Conservation (phyloP, 2,888 invertebrate species). For the Drosophila bunnanda region DNA sequence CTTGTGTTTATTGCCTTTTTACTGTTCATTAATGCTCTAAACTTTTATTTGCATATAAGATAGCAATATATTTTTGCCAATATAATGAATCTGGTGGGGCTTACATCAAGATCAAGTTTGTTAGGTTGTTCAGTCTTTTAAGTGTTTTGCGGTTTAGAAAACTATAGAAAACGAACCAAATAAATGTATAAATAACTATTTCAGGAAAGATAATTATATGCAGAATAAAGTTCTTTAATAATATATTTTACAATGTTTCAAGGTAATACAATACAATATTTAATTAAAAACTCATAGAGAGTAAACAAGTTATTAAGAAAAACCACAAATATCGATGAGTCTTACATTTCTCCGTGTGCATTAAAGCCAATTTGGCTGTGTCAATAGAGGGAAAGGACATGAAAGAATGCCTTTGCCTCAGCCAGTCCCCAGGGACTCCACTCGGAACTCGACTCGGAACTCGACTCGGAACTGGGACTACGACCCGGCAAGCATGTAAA, state of each 20-base stretch:
- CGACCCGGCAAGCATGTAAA: constrained; percentile 69
- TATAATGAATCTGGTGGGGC: too few species aligned
- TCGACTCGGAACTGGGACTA: constrained; percentile 32
- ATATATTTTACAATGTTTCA: not conserved
- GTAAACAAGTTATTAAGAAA: not conserved
- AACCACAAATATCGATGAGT: not conserved
- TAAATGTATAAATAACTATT: too few species aligned
- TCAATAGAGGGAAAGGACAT: constrained; percentile 61
- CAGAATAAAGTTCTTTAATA: not conserved
- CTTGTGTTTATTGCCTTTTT: not conserved
- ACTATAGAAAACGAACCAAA: too few species aligned
- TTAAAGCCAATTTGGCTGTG: constrained; percentile 73
- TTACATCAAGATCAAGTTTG: too few species aligned
- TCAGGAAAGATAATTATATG: too few species aligned
- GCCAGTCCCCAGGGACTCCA: constrained; percentile 24
- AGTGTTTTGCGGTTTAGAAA: not conserved
- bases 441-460: constrained; percentile 19
- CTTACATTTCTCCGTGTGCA: constrained; percentile 17
- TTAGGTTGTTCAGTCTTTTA: not conserved
- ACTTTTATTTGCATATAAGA: not conserved
- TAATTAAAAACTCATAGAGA: not conserved
- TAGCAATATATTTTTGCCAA: not conserved
- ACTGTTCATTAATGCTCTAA: not conserved
- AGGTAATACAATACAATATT: not conserved
- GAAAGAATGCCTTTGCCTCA: constrained; percentile 29